phyloP scores from a whole-genome alignment of 2,113 vertebrate genomes.

The Ceyx margarethae region DNA sequence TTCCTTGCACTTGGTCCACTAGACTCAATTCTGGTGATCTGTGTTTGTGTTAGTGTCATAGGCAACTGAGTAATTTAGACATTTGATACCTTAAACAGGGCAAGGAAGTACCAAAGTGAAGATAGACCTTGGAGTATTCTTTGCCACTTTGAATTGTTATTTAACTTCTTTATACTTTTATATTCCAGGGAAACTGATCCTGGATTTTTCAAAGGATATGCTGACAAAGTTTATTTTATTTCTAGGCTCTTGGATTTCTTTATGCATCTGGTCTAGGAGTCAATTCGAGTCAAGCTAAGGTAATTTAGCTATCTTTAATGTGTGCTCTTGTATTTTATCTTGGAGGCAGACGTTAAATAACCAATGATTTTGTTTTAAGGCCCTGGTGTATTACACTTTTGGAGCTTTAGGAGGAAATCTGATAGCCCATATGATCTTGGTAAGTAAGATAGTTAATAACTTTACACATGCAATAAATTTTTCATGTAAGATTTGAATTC shows the following conservation, averaged over 20 bases:
- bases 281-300: conserved; percentile 98
- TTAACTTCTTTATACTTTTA: neutral
- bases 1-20: rapidly evolving
- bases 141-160: neutral
- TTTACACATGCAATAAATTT: neutral
- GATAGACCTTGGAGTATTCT: neutral
- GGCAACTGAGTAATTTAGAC: neutral
- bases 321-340: neutral
- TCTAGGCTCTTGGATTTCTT: conserved; percentile 93
- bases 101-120: neutral
- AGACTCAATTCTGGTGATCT: neutral
- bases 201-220: neutral
- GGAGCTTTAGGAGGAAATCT: conserved; percentile 95
- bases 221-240: conserved; percentile 13
- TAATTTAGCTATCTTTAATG: conserved; percentile 55
- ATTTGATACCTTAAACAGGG: neutral
- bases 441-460: conserved; percentile 70
- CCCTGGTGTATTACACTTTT: conserved; percentile 97
- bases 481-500: neutral
- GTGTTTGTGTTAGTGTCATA: neutral
- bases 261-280: conserved; percentile 95
- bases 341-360: neutral
- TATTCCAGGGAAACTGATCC: neutral
- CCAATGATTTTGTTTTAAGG: conserved; percentile 73
- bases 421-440: conserved; percentile 96